phyloP scores from a whole-genome alignment of 2,888 invertebrate species.

The Carpatolechia fugitivella region DNA sequence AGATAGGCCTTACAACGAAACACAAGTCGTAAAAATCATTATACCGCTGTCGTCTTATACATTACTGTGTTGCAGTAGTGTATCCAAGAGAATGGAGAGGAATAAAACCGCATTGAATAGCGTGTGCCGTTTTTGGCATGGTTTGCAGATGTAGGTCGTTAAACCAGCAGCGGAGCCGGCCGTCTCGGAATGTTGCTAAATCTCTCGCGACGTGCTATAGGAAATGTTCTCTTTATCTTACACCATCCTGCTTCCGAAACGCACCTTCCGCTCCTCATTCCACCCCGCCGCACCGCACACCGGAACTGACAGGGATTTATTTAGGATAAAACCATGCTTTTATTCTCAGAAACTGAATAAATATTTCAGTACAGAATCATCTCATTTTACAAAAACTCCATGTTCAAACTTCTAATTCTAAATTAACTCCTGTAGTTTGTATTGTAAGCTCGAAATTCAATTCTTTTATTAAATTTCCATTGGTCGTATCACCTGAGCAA shows the following conservation, averaged over 20 bases:
- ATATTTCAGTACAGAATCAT: no score
- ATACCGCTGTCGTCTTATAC: not conserved
- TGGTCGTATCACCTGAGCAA: not conserved
- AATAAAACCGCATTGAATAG: not conserved
- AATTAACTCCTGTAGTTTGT: no score
- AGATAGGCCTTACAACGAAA: constrained; percentile 17
- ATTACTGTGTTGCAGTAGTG: not conserved
- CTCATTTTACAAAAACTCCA: not conserved
- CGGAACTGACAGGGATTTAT: constrained; percentile 67
- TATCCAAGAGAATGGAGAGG: not conserved
- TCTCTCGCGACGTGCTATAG: constrained; percentile 71
- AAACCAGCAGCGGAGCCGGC: constrained; percentile 46
- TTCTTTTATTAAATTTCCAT: not conserved
- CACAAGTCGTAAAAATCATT: not conserved
- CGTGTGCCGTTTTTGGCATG: not conserved
- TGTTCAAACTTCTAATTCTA: not conserved
- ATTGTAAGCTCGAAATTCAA: not conserved
- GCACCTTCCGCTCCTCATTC: constrained; percentile 66
- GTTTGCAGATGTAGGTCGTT: constrained; percentile 24
- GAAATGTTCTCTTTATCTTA: constrained; percentile 79
- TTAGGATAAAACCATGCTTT: constrained; percentile 48
- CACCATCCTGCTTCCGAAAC: constrained; percentile 73
- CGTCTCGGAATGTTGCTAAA: constrained; percentile 67
- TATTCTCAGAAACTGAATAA: constrained; percentile 2
- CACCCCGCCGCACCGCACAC: constrained; percentile 60